These are phyloP conservation scores for Theretra japonica DNA, from an alignment of 2,888 invertebrate genomes.

Conservation along the genomic window DNA sequence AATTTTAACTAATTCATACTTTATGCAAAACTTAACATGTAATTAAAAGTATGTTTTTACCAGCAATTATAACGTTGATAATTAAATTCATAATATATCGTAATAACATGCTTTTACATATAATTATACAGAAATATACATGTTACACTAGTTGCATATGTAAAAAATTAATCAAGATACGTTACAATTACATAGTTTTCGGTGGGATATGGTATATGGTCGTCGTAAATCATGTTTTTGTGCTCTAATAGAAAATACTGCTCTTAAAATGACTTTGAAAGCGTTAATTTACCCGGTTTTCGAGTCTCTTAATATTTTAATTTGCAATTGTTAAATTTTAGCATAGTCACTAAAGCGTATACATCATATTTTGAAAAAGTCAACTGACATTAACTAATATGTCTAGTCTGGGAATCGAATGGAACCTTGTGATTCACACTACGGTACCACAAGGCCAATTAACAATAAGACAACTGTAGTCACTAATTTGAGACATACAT, in stretches of 20 bases:
- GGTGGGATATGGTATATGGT: background rate
- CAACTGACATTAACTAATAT: too few relatives aligned
- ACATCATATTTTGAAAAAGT: too few relatives aligned
- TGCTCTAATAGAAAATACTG: background rate
- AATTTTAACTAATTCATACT: conserved; percentile 3
- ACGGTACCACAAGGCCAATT: too few relatives aligned
- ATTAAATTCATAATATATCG: conserved; percentile 6
- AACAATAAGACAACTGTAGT: too few relatives aligned
- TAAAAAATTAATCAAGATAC: conserved; percentile 15
- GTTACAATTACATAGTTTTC: background rate
- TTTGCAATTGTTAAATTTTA: background rate
- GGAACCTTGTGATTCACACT: too few relatives aligned
- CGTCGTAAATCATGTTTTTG: conserved; percentile 5
- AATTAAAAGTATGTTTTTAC: conserved; percentile 13
- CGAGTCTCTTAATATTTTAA: background rate
- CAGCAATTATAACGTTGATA: conserved; percentile 7
- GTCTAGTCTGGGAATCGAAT: too few relatives aligned
- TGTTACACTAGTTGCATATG: background rate
- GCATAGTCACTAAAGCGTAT: background rate
- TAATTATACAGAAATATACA: background rate
- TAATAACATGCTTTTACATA: conserved; percentile 17
- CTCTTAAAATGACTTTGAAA: background rate
- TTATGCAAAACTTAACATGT: conserved; percentile 23
- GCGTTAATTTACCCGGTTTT: background rate
- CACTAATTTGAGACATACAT: too few relatives aligned